These are phyloP conservation scores for Laticauda laticaudata DNA, from an alignment of 2,113 vertebrate species.

Conservation along the genomic window DNA sequence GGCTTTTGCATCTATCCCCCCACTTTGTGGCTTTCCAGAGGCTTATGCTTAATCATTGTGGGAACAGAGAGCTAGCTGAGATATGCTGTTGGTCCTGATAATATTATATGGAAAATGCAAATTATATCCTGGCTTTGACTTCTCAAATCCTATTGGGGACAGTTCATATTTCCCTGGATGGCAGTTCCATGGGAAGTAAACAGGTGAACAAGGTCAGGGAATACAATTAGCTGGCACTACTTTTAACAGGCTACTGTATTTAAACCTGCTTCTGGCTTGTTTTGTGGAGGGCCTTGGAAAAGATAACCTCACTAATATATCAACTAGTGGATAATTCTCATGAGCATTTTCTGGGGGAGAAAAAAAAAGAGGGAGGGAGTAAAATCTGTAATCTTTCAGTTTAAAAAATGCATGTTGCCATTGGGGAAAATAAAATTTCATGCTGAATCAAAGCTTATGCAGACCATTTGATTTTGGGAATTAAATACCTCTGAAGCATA, in stretches of 20 bases:
- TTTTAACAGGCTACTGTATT: not conserved
- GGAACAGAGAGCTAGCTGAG: not conserved
- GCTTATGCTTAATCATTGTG: not conserved
- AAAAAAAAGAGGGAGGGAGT: not conserved
- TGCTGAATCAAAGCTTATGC: constrained; percentile 11
- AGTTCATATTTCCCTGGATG: not conserved
- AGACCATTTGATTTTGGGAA: constrained; percentile 31
- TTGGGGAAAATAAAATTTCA: constrained; percentile 30
- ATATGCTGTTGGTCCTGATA: not conserved
- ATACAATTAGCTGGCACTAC: not conserved
- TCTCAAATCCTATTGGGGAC: not conserved
- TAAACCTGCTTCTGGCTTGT: not conserved
- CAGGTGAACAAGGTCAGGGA: not conserved
- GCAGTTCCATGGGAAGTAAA: not conserved
- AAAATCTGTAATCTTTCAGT: not conserved
- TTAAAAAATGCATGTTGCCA: not conserved
- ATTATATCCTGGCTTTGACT: not conserved
- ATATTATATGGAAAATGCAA: not conserved
- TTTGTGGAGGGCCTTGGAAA: not conserved
- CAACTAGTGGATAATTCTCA: constrained; percentile 6
- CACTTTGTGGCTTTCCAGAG: not conserved
- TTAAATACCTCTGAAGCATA: constrained; percentile 17
- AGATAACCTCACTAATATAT: not conserved
- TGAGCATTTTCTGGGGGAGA: not conserved
- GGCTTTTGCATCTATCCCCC: not conserved